These are phyloP conservation scores for Zalophus californianus DNA, from an alignment of 2,797 vertebrate genomes.

Conservation along the genomic window DNA sequence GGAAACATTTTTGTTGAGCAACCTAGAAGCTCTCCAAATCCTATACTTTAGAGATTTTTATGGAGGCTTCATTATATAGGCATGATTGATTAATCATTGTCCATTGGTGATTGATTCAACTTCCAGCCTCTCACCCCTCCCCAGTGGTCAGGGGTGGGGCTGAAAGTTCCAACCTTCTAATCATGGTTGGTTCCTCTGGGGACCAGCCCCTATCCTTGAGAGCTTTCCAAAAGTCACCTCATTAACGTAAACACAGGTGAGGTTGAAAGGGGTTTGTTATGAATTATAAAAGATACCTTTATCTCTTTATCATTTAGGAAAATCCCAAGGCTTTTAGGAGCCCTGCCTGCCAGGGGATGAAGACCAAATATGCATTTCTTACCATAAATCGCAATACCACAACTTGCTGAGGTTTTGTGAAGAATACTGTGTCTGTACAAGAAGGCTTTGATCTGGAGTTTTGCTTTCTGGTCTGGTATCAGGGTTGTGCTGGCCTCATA, in stretches of 20 bases:
- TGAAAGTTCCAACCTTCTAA: background rate
- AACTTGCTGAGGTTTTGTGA: background rate
- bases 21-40: background rate
- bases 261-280: background rate
- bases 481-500: background rate
- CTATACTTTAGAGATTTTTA: background rate
- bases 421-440: background rate
- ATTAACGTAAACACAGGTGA: background rate
- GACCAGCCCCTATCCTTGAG: background rate
- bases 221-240: background rate
- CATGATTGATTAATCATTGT: background rate
- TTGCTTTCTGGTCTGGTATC: background rate
- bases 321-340: background rate
- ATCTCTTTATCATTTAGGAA: background rate
- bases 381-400: background rate
- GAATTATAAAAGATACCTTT: background rate
- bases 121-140: background rate
- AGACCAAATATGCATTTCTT: background rate
- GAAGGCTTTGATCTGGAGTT: background rate
- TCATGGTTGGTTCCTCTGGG: background rate
- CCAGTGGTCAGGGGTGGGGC: background rate
- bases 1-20: background rate
- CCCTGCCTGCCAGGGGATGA: background rate
- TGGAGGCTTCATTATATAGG: background rate
- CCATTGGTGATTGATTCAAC: background rate